phyloP scores from a whole-genome alignment of 2,797 vertebrate genomes.

The Phataginus tetradactyla region DNA sequence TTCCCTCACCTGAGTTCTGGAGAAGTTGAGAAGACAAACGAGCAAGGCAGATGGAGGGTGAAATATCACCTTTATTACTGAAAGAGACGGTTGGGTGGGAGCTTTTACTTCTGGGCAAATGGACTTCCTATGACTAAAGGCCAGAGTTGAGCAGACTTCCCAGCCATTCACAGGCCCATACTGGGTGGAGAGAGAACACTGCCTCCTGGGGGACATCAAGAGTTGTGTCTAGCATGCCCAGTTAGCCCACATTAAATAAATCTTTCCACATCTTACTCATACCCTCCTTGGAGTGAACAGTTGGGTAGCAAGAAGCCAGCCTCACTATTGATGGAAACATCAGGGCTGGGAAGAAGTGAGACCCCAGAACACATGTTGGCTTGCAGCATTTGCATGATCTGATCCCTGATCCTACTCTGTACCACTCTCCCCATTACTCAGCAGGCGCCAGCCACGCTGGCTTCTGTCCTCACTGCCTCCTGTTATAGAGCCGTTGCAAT shows the following conservation, averaged over 20 bases:
- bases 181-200: background rate
- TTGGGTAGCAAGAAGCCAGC: background rate
- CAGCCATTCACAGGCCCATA: background rate
- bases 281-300: background rate
- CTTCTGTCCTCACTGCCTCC: background rate
- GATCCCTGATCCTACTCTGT: too few relatives aligned
- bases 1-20: background rate
- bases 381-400: background rate
- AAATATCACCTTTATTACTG: background rate
- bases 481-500: background rate
- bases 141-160: background rate
- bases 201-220: rapidly evolving
- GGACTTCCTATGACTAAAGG: background rate
- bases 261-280: background rate
- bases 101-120: background rate
- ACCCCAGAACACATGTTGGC: background rate
- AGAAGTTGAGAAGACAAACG: background rate
- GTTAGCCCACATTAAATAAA: background rate
- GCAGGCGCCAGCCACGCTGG: background rate
- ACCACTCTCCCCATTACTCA: background rate
- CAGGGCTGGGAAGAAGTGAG: background rate
- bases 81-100: background rate
- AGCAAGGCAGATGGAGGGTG: background rate
- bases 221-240: background rate
- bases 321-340: background rate